These are phyloP conservation scores for Caerostris extrusa DNA, from an alignment of 1,140 invertebrate genomes.

Conservation along the genomic window DNA sequence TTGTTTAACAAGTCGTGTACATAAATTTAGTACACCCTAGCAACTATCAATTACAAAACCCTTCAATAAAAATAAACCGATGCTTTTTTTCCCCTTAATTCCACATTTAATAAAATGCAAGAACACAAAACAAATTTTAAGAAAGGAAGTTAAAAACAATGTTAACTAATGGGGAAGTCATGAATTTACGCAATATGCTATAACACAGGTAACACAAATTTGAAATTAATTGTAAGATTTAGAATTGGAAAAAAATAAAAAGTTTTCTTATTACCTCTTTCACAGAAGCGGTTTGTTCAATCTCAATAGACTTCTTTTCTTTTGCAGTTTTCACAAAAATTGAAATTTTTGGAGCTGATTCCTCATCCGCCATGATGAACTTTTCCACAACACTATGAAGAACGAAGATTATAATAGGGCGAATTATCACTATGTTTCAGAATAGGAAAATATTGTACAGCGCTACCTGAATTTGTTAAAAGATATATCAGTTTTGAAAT, in stretches of 20 bases:
- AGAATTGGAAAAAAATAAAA: neutral
- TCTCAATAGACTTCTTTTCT: slow-evolving; percentile 94
- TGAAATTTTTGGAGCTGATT: slow-evolving; percentile 84
- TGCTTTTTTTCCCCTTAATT: no score
- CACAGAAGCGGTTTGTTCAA: slow-evolving; percentile 91
- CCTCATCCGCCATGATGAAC: slow-evolving; percentile 68
- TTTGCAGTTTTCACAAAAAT: slow-evolving; percentile 98
- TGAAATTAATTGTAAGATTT: neutral
- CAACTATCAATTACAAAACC: neutral
- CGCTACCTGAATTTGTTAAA: neutral
- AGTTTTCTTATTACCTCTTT: slow-evolving; percentile 85
- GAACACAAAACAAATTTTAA: no score
- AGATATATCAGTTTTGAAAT: neutral
- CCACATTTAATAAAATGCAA: no score
- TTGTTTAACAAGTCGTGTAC: slow-evolving; percentile 27
- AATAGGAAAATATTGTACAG: neutral
- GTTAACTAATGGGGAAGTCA: neutral
- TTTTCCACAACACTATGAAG: slow-evolving; percentile 51
- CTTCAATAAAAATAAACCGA: no score
- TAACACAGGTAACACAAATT: neutral
- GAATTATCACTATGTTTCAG: neutral
- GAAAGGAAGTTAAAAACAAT: no score
- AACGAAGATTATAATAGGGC: slow-evolving; percentile 40
- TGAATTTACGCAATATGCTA: slow-evolving; percentile 63
- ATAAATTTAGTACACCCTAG: neutral